Evolutionary conservation across 2,888 invertebrate species (phyloP), one percentile per base, ranked within the genome.

Genomic region (Stenichneumon culpator): DNA sequence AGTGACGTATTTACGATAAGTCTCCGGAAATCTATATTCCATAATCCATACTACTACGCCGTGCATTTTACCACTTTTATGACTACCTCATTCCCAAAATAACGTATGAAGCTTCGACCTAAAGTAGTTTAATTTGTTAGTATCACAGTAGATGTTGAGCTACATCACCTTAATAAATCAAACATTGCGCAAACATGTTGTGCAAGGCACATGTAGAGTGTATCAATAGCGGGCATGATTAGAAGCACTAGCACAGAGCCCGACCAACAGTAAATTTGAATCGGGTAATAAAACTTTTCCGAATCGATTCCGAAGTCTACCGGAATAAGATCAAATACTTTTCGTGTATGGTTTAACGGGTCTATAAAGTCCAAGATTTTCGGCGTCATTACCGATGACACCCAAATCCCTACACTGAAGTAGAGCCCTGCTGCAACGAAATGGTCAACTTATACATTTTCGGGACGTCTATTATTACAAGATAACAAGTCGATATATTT

Each of bases 131-230:
- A 44, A 44, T 14, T 44, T 44, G 11, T 44, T 44, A 14, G 14
- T 14, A 14, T 14, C 14, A 44, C 44, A 3, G 14, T 14, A 44
- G 44, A 44, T 14, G 9, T 1, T 39, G 14, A 14, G 4, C n/a
- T 2, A 19, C 28, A 11, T 60, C 25, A 60, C 60, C 60, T 60
- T 5, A 60, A 60, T 60, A 60, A 9, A 22, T 25, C 4, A 14
- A 60, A 60, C 60, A 60, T 60, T 14, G 60, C 60, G 14, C 60
- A 60, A 25, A 25, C 60, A 25, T 60, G 60, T 25, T 60, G 60
- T 14, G 60, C 60, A 1, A 60, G 22, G 16, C 25, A 60, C 25
- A 60, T 60, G 60, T 60, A 60, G 16, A 60, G 25, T 25, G 60
- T 28, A 60, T 60, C 60, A 16, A 54, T n/a, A 22, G 54, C 54